Percentiles rank a stretch among this genome's conserved stretches.
phyloP scores from a whole-genome alignment of 2,797 vertebrate genomes.

The Loriculus beryllinus region DNA sequence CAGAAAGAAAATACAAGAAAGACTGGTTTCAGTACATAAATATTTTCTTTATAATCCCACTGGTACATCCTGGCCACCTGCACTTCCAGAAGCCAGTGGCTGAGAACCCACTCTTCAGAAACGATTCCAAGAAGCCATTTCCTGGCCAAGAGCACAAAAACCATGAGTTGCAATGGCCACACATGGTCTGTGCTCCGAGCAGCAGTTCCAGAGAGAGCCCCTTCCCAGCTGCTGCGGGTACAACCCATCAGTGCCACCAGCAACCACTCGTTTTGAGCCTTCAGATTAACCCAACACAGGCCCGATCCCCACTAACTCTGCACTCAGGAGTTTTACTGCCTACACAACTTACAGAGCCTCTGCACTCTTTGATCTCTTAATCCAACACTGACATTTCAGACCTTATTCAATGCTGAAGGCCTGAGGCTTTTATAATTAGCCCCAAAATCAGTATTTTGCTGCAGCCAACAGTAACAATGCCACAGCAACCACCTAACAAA shows the following conservation, averaged over 20 bases:
- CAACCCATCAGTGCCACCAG: fast-evolving
- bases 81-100: neutral
- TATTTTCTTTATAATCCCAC: neutral
- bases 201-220: neutral
- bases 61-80: neutral
- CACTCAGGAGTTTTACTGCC: neutral
- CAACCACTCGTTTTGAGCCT: neutral
- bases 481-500: neutral
- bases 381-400: neutral
- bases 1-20: neutral
- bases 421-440: neutral
- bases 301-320: neutral
- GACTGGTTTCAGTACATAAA: neutral
- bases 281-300: neutral
- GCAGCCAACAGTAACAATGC: neutral
- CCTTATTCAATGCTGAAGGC: neutral
- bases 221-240: neutral
- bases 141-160: neutral
- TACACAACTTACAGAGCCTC: neutral
- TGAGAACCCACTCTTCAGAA: neutral
- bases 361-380: neutral
- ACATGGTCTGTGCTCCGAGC: neutral
- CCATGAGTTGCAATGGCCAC: neutral
- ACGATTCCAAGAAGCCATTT: neutral
- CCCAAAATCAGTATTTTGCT: neutral